These are phyloP conservation scores for Hoplodrina ambigua DNA, from an alignment of 2,888 invertebrate species.

Conservation along the genomic window DNA sequence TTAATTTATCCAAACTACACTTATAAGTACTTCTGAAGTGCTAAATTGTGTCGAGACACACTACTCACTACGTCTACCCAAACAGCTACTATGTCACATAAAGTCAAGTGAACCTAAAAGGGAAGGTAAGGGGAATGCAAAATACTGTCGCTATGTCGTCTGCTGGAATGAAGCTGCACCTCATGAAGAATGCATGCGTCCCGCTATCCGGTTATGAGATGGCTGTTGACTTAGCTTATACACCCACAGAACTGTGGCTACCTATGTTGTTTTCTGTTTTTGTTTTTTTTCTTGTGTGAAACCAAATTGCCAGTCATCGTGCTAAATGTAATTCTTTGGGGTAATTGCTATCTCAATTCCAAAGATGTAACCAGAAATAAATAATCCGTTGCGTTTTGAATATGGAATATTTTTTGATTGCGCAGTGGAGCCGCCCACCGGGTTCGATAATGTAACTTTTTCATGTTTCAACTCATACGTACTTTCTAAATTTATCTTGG, in stretches of 20 bases:
- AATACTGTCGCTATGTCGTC: constrained; percentile 56
- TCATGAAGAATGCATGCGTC: constrained; percentile 85
- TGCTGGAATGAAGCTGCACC: constrained; percentile 62
- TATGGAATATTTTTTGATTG: too few species aligned
- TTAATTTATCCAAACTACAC: too few species aligned
- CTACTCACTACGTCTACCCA: background rate
- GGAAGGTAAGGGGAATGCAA: constrained; percentile 56
- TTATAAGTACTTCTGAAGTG: too few species aligned
- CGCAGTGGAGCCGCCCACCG: too few species aligned
- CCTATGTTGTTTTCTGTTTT: constrained; percentile 13
- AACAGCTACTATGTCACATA: constrained; percentile 39
- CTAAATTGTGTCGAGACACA: background rate
- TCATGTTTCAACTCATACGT: too few species aligned
- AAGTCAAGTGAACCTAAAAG: constrained; percentile 41
- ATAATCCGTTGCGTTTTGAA: too few species aligned
- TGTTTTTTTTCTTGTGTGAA: constrained; percentile 10
- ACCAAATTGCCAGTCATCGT: too few species aligned
- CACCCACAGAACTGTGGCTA: constrained; percentile 64
- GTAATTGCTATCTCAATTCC: too few species aligned
- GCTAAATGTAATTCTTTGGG: too few species aligned
- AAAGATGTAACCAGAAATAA: too few species aligned
- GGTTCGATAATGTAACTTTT: too few species aligned
- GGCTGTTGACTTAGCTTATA: constrained; percentile 82
- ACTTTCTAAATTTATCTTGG: too few species aligned
- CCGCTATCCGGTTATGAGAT: constrained; percentile 82